phyloP scores from a whole-genome alignment of 2,797 vertebrate genomes.

The Aeoliscus strigatus region DNA sequence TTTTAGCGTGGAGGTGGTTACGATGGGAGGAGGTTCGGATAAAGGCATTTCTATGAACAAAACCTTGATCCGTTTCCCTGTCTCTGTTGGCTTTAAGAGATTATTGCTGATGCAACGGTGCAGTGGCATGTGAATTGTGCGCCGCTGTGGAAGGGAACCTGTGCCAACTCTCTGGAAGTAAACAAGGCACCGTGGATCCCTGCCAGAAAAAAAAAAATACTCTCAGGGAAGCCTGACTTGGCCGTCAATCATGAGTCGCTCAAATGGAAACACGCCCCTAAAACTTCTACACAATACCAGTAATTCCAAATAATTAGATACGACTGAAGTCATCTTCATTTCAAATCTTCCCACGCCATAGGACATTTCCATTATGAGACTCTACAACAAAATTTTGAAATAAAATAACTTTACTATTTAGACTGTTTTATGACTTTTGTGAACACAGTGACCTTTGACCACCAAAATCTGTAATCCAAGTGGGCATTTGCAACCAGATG shows the following conservation, averaged over 20 bases:
- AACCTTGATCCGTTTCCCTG: constrained; percentile 50
- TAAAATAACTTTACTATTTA: too few relatives aligned
- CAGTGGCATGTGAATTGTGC: constrained; percentile 56
- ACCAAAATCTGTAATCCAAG: too few relatives aligned
- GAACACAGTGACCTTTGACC: too few relatives aligned
- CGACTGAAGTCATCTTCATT: too few relatives aligned
- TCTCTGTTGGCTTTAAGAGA: constrained; percentile 60
- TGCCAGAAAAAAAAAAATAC: constrained; percentile 63
- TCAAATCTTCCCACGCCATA: too few relatives aligned
- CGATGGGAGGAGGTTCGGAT: constrained; percentile 50
- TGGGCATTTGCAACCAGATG: too few relatives aligned
- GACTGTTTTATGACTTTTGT: too few relatives aligned
- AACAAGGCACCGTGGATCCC: constrained; percentile 61
- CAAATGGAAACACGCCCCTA: constrained; percentile 58
- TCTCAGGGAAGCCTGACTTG: constrained; percentile 54
- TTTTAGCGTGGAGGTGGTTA: constrained; percentile 55
- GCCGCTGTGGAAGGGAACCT: constrained; percentile 50
- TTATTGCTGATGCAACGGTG: constrained; percentile 70
- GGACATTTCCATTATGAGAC: too few relatives aligned
- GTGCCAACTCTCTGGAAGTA: constrained; percentile 62
- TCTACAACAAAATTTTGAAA: too few relatives aligned
- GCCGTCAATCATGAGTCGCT: constrained; percentile 62
- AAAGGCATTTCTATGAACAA: constrained; percentile 56
- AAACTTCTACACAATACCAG: too few relatives aligned
- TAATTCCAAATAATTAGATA: too few relatives aligned